Conservation (phyloP, 2,888 invertebrate species). For the Periphyllus acericola region DNA sequence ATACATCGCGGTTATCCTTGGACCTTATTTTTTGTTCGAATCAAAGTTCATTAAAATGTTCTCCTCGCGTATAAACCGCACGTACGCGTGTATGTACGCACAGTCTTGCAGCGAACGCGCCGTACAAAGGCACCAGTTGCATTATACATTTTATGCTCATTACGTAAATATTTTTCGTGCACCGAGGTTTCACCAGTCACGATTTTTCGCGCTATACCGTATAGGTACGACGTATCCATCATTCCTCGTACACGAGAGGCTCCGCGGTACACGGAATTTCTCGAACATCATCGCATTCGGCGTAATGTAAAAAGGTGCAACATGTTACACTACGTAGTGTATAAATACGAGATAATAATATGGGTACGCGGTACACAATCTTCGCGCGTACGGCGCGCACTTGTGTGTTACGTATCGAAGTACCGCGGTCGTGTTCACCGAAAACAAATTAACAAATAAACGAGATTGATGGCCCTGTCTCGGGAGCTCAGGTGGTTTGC, state of each 20-base stretch:
- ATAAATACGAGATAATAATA: neutral
- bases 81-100: neutral
- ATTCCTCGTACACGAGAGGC: neutral
- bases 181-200: conserved; percentile 35
- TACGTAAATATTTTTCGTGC: conserved; percentile 27
- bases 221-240: conserved; percentile 23
- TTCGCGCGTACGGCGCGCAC: neutral
- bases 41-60: conserved; percentile 40
- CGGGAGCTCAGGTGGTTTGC: neutral
- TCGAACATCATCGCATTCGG: conserved; percentile 54
- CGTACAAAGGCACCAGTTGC: conserved; percentile 17
- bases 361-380: neutral
- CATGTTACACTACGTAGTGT: conserved; percentile 13
- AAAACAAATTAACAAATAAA: conserved; percentile 59
- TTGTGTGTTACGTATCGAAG: neutral
- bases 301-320: conserved; percentile 42
- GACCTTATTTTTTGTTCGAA: conserved; percentile 17
- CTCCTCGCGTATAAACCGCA: neutral
- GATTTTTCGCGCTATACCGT: conserved; percentile 37
- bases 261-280: conserved; percentile 17
- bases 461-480: conserved; percentile 45
- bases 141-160: conserved; percentile 1
- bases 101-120: no score
- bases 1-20: neutral
- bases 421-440: conserved; percentile 17